These are phyloP conservation scores for Pongo pygmaeus DNA, from an alignment of 2,113 vertebrate species.

Conservation along the genomic window DNA sequence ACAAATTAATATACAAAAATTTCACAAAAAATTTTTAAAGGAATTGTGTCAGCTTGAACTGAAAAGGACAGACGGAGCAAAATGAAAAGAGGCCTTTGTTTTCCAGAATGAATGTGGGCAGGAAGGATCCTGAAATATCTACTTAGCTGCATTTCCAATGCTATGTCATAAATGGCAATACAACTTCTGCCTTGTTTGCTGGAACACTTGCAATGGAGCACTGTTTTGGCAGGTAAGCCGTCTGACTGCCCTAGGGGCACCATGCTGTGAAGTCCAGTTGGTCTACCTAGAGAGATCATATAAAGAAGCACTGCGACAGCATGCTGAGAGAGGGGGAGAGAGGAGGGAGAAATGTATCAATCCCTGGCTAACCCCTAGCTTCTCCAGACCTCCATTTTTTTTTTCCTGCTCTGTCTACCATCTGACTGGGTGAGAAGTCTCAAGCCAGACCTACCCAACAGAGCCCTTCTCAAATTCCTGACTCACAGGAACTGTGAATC, in stretches of 20 bases:
- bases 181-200: not conserved
- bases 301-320: not conserved
- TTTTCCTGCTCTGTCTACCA: not conserved
- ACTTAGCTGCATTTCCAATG: not conserved
- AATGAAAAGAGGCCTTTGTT: not conserved
- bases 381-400: not conserved
- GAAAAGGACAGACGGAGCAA: constrained; percentile 23
- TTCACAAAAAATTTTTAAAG: not conserved
- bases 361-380: not conserved
- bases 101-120: not conserved
- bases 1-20: not conserved
- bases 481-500: not conserved
- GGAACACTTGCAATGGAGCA: not conserved
- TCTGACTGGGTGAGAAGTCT: not conserved
- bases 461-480: not conserved
- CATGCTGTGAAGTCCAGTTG: not conserved
- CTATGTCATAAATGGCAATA: not conserved
- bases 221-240: not conserved
- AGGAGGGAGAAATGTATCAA: too few species aligned
- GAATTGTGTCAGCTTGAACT: not conserved
- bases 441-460: not conserved
- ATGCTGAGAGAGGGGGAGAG: not conserved
- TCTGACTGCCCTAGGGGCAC: not conserved
- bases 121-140: not conserved
- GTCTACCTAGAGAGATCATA: not conserved